These are phyloP conservation scores for Sepiola atlantica DNA, from an alignment of 2,888 invertebrate genomes.

Conservation along the genomic window DNA sequence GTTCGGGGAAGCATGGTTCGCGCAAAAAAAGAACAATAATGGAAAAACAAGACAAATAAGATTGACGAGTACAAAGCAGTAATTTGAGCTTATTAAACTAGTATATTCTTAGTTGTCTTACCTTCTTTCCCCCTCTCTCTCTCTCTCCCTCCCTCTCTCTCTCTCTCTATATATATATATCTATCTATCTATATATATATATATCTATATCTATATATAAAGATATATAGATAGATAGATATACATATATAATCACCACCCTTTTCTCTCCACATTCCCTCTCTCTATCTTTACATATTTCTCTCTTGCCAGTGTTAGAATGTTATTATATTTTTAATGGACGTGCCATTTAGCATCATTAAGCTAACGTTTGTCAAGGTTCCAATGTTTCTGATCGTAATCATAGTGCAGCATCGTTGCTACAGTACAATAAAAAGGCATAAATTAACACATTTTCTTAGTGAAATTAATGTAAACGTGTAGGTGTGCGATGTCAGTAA, in stretches of 20 bases:
- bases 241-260: too few relatives aligned
- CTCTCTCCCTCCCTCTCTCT: too few relatives aligned
- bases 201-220: too few relatives aligned
- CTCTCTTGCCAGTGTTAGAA: too few relatives aligned
- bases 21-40: not conserved
- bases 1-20: not conserved
- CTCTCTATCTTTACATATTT: too few relatives aligned
- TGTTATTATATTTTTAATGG: not conserved
- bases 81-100: not conserved
- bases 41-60: not conserved
- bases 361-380: not conserved
- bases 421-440: not conserved
- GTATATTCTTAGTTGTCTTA: not conserved
- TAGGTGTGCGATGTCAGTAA: not conserved
- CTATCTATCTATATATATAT: too few relatives aligned
- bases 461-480: not conserved
- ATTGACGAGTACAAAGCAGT: not conserved
- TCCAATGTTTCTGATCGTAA: slow-evolving; percentile 23
- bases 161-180: too few relatives aligned
- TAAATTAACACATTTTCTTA: slow-evolving; percentile 1
- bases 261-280: too few relatives aligned
- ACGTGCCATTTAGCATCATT: slow-evolving; percentile 3
- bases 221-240: too few relatives aligned
- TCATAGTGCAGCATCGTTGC: not conserved
- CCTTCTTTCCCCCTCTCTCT: not conserved